These are phyloP conservation scores for Digitonthophagus gazella DNA, from an alignment of 2,888 invertebrate genomes.

Conservation along the genomic window DNA sequence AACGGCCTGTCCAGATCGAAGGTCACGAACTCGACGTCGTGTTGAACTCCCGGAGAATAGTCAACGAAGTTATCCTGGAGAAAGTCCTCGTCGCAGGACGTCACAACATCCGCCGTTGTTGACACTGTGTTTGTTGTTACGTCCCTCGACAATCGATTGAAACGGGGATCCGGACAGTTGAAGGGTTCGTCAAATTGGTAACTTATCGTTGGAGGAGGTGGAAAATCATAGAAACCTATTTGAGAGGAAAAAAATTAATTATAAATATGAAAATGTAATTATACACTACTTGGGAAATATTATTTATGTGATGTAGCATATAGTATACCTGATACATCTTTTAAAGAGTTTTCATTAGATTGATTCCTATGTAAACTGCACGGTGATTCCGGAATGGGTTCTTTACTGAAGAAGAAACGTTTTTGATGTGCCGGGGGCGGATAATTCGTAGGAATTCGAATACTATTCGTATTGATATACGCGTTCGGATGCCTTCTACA, in stretches of 20 bases:
- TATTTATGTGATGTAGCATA: too few species aligned
- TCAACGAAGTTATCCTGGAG: constrained; percentile 52
- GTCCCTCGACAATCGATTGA: constrained; percentile 55
- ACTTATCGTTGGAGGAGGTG: constrained; percentile 64
- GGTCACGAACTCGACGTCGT: constrained; percentile 68
- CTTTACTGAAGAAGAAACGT: constrained; percentile 65
- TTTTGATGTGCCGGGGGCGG: constrained; percentile 58
- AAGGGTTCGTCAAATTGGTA: constrained; percentile 58
- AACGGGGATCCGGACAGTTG: constrained; percentile 39
- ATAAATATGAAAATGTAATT: background rate
- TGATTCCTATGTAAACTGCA: constrained; percentile 56
- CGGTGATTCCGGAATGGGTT: constrained; percentile 52
- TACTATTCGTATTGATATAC: constrained; percentile 51
- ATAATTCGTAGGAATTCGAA: constrained; percentile 40
- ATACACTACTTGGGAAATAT: too few species aligned
- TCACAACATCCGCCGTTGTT: constrained; percentile 60
- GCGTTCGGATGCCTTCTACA: constrained; percentile 53
- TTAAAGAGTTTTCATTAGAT: constrained; percentile 56
- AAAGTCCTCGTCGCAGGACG: constrained; percentile 46
- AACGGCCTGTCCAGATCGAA: constrained; percentile 64
- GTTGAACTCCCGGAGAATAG: constrained; percentile 56
- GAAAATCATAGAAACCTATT: constrained; percentile 61
- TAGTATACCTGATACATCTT: constrained; percentile 57
- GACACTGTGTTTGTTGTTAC: constrained; percentile 69
- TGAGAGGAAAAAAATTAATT: background rate